Conservation (phyloP, 2,113 vertebrate species). For the Neotoma lepida region DNA sequence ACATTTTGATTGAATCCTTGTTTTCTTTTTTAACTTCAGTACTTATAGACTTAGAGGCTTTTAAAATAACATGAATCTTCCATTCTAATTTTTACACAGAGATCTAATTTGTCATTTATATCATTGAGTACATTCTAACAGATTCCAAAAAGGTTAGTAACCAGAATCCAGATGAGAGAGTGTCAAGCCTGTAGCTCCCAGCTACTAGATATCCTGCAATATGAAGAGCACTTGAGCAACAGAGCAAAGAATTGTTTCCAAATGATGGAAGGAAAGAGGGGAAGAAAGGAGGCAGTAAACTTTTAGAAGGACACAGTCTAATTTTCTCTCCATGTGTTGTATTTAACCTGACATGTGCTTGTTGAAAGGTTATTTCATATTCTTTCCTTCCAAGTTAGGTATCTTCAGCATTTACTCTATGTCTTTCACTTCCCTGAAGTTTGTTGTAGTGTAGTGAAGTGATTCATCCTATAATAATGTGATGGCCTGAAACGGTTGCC, state of each 20-base stretch:
- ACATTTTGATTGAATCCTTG: neutral
- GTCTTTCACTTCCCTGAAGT: neutral
- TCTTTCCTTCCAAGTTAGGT: neutral
- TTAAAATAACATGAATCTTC: constrained; percentile 17
- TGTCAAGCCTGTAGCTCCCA: neutral
- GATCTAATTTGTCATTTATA: neutral
- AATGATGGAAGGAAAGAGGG: neutral
- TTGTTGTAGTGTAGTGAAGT: constrained; percentile 1
- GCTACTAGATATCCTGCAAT: neutral
- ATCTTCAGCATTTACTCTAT: constrained; percentile 17
- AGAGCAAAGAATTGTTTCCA: neutral
- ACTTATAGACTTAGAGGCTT: neutral
- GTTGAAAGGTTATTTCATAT: constrained; percentile 14
- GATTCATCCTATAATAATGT: constrained; percentile 25
- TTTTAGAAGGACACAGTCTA: neutral
- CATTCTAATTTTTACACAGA: constrained; percentile 13
- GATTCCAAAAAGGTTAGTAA: neutral
- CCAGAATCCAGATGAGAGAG: neutral
- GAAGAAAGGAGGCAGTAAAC: neutral
- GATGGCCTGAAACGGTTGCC: constrained; percentile 23
- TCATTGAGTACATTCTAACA: neutral
- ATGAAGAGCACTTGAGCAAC: neutral
- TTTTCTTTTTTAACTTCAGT: neutral
- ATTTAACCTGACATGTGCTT: neutral
- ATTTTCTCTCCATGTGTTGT: neutral